A percentile compares a stretch with the other conserved stretches of the same genome.
phyloP scores from a whole-genome alignment of 2,888 invertebrate species.

The Lutraria lutraria region DNA sequence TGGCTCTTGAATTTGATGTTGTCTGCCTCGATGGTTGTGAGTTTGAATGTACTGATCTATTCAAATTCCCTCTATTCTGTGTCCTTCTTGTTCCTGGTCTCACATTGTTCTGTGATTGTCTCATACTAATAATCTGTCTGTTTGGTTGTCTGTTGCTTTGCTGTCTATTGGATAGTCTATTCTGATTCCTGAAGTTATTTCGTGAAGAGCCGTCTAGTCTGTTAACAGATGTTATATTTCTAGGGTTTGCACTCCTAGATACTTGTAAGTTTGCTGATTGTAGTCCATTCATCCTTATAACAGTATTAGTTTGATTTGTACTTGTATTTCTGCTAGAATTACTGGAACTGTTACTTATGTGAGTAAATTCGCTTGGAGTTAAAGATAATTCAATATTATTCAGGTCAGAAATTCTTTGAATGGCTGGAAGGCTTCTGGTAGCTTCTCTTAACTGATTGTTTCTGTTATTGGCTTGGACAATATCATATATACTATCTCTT shows the following conservation, averaged over 20 bases:
- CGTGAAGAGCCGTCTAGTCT: neutral
- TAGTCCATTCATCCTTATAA: neutral
- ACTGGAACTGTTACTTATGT: neutral
- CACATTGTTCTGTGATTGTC: neutral
- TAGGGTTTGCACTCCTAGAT: neutral
- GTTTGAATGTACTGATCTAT: neutral
- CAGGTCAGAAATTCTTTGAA: constrained; percentile 48
- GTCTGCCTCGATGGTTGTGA: neutral
- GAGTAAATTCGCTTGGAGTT: neutral
- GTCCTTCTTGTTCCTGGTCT: neutral
- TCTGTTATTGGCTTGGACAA: constrained; percentile 9
- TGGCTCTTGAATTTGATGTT: neutral
- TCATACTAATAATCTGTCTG: neutral
- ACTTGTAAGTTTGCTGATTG: neutral
- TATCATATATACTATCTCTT: constrained; percentile 23
- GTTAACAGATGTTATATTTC: neutral
- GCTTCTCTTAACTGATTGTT: constrained; percentile 32
- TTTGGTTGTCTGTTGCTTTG: neutral
- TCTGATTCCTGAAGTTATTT: neutral
- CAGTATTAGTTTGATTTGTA: neutral
- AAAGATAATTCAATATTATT: constrained; percentile 33
- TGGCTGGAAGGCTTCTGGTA: constrained; percentile 32
- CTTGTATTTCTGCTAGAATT: neutral
- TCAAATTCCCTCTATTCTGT: neutral
- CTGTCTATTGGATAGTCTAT: neutral